Percentiles rank a stretch among this genome's conserved stretches.
Conservation (phyloP, 2,113 vertebrate genomes). For the Microtus pennsylvanicus region DNA sequence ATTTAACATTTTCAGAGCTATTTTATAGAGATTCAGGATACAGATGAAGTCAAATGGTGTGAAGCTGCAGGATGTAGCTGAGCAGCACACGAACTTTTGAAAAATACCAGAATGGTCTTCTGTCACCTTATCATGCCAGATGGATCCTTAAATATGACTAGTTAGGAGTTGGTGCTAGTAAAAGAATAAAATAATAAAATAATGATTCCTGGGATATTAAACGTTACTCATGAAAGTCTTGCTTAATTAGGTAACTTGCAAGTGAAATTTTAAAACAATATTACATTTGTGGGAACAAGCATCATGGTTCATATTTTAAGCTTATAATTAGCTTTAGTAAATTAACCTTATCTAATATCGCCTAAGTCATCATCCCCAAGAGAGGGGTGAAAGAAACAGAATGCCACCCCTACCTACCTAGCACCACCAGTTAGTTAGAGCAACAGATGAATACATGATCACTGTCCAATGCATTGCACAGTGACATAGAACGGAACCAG, state of each 20-base stretch:
- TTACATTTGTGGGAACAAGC: background rate
- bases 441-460: background rate
- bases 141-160: background rate
- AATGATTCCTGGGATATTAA: rapidly evolving
- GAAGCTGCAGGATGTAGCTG: background rate
- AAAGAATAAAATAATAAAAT: background rate
- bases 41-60: background rate
- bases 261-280: too few relatives aligned
- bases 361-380: background rate
- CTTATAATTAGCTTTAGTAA: background rate
- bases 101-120: too few relatives aligned
- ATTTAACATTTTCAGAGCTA: conserved; percentile 56
- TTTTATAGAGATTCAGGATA: background rate
- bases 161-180: background rate
- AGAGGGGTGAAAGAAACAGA: background rate
- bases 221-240: background rate
- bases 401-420: background rate
- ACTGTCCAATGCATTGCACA: rapidly evolving
- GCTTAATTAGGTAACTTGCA: background rate
- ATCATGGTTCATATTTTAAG: background rate
- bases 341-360: background rate
- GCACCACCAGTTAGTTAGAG: too few relatives aligned
- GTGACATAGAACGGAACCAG: background rate
- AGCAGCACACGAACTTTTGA: background rate
- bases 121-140: background rate